phyloP scores from a whole-genome alignment of 1,140 invertebrate species.

The Sinella curviseta region DNA sequence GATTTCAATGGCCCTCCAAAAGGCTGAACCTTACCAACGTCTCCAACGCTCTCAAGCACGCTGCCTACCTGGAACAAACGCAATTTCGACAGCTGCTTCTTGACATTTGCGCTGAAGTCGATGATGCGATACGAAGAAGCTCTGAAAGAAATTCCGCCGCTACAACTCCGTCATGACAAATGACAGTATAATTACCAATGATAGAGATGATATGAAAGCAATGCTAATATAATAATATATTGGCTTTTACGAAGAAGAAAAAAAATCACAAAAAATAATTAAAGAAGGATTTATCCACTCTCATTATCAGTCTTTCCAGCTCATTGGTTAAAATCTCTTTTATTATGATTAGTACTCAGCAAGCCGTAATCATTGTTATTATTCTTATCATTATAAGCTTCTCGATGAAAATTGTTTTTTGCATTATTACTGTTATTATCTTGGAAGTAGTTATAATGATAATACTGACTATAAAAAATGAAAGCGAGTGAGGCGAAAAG shows the following conservation, averaged over 20 bases:
- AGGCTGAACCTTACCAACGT: conserved; percentile 26
- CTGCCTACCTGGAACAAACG: conserved; percentile 30
- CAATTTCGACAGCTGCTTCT: conserved; percentile 32
- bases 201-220: too few species aligned
- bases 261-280: too few species aligned
- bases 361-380: not conserved
- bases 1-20: conserved; percentile 29
- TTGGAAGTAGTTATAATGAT: not conserved
- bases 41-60: conserved; percentile 29
- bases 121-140: conserved; percentile 25
- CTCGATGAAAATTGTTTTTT: too few species aligned
- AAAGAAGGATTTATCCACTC: not conserved
- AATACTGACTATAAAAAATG: not conserved
- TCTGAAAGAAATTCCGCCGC: not conserved
- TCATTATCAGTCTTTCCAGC: not conserved
- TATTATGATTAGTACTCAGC: not conserved
- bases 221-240: not conserved
- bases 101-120: conserved; percentile 34
- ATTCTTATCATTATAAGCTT: not conserved
- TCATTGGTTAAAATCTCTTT: not conserved
- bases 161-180: not conserved
- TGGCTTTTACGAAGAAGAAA: not conserved
- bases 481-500: not conserved
- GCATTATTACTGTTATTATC: too few species aligned
- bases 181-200: too few species aligned